Base-by-base conservation (phyloP, 2,113 vertebrate genomes). In the Carassius auratus region DNA sequence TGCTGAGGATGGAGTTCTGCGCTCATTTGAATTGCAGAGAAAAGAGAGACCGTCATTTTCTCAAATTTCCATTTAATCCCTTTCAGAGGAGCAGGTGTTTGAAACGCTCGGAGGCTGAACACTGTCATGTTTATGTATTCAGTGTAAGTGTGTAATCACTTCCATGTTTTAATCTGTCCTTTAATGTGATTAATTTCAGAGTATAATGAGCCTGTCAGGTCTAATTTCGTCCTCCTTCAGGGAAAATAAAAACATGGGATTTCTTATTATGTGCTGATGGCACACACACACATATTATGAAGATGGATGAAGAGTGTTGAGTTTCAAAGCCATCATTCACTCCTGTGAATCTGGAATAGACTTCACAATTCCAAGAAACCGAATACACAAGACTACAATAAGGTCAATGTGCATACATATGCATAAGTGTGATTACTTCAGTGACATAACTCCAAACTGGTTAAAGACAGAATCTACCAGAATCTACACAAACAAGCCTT, bases 81-180 rank as follows among this genome's bases (percentile, higher is more conserved):
- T 77, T 77, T 84, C 81, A 86, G 66, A 82, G 33, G 82, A 82
- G 69, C 86, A 86, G 82, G 82, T 88, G 84, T 86, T 89, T 52
- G 62, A 82, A 86, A 85, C 48, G 78, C 83, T 86, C 77, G 14
- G 30, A 84, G 85, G 85, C 69, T 71, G 26, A 74, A 48, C 81
- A 76, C n/a, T 9, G 30, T 33, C 50, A 78, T 84, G 86, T 89
- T 89, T 84, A 62, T 79, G 52, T 84, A 77, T 89, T 85, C 80
- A 62, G 19, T 33, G 42, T 84, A 45, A 77, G 69, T 17, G 42
- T 78, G 48, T 55, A 62, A 81, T 33, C 66, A 4, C 48, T 73
- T 42, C 82, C 59, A 80, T 75, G 84, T 71, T 66, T 79, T 52
- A 83, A 83, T 64, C 62, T 74, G 68, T 76, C 42, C 4, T 66